These are phyloP conservation scores for Autographa gamma DNA, from an alignment of 2,888 invertebrate species.

Conservation along the genomic window DNA sequence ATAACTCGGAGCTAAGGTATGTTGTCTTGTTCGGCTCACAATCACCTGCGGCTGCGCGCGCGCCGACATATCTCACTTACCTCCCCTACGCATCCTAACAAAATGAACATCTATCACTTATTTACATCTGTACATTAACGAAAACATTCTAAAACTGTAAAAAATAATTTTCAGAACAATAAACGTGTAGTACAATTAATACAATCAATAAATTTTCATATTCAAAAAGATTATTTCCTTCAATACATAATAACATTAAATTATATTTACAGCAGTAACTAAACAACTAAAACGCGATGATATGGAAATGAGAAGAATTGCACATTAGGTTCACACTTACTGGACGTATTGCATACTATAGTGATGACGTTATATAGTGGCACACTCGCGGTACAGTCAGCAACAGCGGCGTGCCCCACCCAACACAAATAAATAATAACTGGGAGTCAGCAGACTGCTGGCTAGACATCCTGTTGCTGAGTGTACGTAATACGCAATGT, in stretches of 20 bases:
- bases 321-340: constrained; percentile 81
- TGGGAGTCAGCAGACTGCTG: constrained; percentile 29
- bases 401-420: constrained; percentile 41
- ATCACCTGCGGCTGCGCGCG: constrained; percentile 21
- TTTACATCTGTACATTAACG: constrained; percentile 88
- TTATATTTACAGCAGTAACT: constrained; percentile 87
- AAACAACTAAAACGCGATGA: constrained; percentile 85
- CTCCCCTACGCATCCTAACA: constrained; percentile 69
- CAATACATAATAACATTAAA: constrained; percentile 80
- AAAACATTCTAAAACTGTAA: constrained; percentile 82
- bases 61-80: constrained; percentile 44
- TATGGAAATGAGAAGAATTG: constrained; percentile 88
- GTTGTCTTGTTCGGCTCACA: constrained; percentile 39
- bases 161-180: constrained; percentile 85
- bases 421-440: constrained; percentile 55
- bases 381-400: constrained; percentile 63
- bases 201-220: constrained; percentile 75
- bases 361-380: constrained; percentile 72
- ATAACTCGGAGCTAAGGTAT: constrained; percentile 37
- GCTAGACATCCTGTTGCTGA: constrained; percentile 66
- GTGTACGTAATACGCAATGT: constrained; percentile 71
- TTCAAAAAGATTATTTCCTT: constrained; percentile 72
- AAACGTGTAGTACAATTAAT: constrained; percentile 80
- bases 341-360: constrained; percentile 84
- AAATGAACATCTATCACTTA: constrained; percentile 83